A percentile compares a stretch with the other conserved stretches of the same genome.
Conservation (phyloP, 2,888 invertebrate species). For the Hipparchia sbordonii region DNA sequence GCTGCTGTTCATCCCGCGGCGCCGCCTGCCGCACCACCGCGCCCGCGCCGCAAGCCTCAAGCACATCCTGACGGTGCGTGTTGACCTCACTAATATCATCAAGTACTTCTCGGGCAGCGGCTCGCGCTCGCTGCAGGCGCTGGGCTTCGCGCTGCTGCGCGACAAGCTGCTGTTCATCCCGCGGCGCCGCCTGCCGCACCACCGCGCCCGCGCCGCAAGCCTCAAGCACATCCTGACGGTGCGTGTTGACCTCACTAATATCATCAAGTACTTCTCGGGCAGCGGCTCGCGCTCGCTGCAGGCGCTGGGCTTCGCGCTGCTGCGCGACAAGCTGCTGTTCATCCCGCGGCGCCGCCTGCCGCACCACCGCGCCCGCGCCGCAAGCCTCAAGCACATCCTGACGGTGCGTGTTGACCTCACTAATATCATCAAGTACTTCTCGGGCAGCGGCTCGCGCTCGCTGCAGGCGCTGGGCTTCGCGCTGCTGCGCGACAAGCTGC, state of each 20-base stretch:
- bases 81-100: no score
- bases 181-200: slow-evolving; percentile 42
- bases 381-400: not conserved
- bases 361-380: not conserved
- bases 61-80: not conserved
- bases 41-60: slow-evolving; percentile 12
- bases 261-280: no score
- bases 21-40: slow-evolving; percentile 40
- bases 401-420: no score
- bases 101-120: no score
- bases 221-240: slow-evolving; percentile 15
- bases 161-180: slow-evolving; percentile 70
- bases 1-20: slow-evolving; percentile 65
- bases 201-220: slow-evolving; percentile 21
- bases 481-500: slow-evolving; percentile 12
- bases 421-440: no score
- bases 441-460: no score
- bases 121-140: slow-evolving; percentile 73
- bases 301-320: slow-evolving; percentile 14
- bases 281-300: slow-evolving; percentile 69
- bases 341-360: slow-evolving; percentile 3
- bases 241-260: no score
- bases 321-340: slow-evolving; percentile 12
- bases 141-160: slow-evolving; percentile 72
- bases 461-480: slow-evolving; percentile 7